These are phyloP conservation scores for Meteorus colon DNA, from an alignment of 2,888 invertebrate species.

Conservation along the genomic window DNA sequence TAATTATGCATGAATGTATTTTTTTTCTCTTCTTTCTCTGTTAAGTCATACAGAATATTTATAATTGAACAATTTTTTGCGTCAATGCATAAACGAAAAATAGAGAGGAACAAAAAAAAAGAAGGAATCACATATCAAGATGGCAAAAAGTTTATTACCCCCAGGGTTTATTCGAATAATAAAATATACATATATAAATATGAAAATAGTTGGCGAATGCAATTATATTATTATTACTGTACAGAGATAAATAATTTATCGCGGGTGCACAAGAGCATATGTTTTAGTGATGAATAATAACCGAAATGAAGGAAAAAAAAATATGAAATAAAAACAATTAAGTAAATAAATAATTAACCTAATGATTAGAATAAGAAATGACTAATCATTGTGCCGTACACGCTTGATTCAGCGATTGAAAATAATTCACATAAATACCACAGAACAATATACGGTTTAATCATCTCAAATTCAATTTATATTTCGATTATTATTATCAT, in stretches of 20 bases:
- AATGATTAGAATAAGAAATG: background rate
- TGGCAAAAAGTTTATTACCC: slow-evolving; percentile 33
- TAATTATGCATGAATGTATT: background rate
- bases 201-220: slow-evolving; percentile 30
- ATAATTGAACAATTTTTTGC: no score
- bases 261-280: slow-evolving; percentile 19
- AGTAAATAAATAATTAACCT: background rate
- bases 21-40: background rate
- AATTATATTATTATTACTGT: slow-evolving; percentile 24
- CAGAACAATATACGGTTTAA: slow-evolving; percentile 28
- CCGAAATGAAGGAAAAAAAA: slow-evolving; percentile 29
- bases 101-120: background rate
- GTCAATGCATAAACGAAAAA: background rate
- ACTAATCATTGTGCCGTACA: background rate
- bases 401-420: slow-evolving; percentile 39
- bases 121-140: slow-evolving; percentile 52
- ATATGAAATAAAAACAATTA: slow-evolving; percentile 4
- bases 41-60: no score
- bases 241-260: slow-evolving; percentile 29
- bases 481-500: slow-evolving; percentile 56
- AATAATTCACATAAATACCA: slow-evolving; percentile 5
- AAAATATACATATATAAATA: slow-evolving; percentile 24
- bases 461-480: slow-evolving; percentile 55
- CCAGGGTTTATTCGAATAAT: slow-evolving; percentile 31
- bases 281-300: slow-evolving; percentile 28